Evolutionary conservation across 2,888 invertebrate genomes (phyloP), one percentile per base, ranked within the genome.

Genomic region (Amiota minor): DNA sequence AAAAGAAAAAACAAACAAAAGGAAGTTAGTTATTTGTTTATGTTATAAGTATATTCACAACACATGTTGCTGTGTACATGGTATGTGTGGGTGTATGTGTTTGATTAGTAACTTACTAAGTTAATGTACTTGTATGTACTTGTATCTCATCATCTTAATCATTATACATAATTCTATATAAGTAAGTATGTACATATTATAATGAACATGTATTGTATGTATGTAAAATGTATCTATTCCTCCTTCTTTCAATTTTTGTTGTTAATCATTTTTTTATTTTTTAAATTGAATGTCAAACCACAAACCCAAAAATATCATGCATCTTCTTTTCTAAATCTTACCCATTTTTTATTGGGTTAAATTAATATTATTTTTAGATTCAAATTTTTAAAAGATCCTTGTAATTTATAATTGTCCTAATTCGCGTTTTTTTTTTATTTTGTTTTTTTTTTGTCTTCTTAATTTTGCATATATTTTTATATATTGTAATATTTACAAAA

Each of bases 401-500:
- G 14, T 53, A 53, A 9, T 9, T 53, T 72, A 49, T 72, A 61
- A 71, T 72, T 72, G 75, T 74, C 68, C 75, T 76, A 75, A 61
- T 72, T 75, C 76, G 72, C 78, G 79, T 78, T 23, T 53, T 75
- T 18, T 23, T 68, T 72, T 49, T 56, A 14, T 72, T 71, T 73
- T 20, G 18, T 70, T 72, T 18, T 46, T 62, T 74, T 71, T 75
- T 74, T 62, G 72, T 72, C 61, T 72, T 69, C 59, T 18, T 68
- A 59, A 56, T 65, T 56, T 70, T 71, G 46, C 45, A 59, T 49
- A 72, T 71, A 12, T 74, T 73, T 72, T 77, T 72, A 72, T 12
- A 70, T 79, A 65, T 77, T 77, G 72, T 84, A 72, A 74, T 83
- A 83, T 83, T 83, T 83, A 83, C 83, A 83, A 83, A 86, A 86